These are phyloP conservation scores for Ectemnius lituratus DNA, from an alignment of 2,888 invertebrate species.

Conservation along the genomic window DNA sequence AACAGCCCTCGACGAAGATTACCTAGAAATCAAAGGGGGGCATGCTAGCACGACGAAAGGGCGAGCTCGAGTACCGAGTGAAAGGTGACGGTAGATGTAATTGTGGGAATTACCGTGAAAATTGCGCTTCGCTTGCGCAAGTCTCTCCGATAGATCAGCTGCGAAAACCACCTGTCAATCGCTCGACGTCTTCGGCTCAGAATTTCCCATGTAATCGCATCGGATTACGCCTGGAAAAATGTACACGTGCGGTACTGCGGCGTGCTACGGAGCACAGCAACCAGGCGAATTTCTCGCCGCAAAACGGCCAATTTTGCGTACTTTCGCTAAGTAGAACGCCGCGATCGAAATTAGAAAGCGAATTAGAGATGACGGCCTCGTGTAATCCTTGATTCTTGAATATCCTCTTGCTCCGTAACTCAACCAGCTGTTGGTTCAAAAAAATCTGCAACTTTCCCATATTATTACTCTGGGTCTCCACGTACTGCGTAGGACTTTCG, in stretches of 20 bases:
- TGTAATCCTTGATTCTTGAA: too few relatives aligned
- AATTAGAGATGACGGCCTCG: too few relatives aligned
- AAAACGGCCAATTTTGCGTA: too few relatives aligned
- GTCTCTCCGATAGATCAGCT: conserved; percentile 52
- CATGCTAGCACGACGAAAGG: conserved; percentile 14
- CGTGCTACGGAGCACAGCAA: too few relatives aligned
- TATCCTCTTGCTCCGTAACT: too few relatives aligned
- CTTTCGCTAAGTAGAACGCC: too few relatives aligned
- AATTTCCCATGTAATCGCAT: conserved; percentile 50
- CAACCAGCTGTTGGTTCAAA: too few relatives aligned
- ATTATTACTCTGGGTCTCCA: too few relatives aligned
- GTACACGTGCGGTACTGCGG: conserved; percentile 34
- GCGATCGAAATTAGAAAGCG: too few relatives aligned
- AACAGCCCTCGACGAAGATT: conserved; percentile 34
- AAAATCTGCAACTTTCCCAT: too few relatives aligned
- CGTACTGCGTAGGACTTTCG: too few relatives aligned
- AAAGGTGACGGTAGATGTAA: conserved; percentile 58
- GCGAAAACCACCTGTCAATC: conserved; percentile 53
- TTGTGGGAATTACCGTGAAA: conserved; percentile 61
- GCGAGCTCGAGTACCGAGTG: conserved; percentile 40
- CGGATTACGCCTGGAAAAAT: conserved; percentile 42
- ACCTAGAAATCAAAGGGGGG: conserved; percentile 19
- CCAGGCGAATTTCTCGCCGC: too few relatives aligned
- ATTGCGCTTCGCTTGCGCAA: conserved; percentile 55
- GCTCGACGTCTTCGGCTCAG: conserved; percentile 21